Percentiles rank a stretch among this genome's conserved stretches.
Conservation (phyloP, 1,140 invertebrate genomes). For the Trichonephila inaurata region DNA sequence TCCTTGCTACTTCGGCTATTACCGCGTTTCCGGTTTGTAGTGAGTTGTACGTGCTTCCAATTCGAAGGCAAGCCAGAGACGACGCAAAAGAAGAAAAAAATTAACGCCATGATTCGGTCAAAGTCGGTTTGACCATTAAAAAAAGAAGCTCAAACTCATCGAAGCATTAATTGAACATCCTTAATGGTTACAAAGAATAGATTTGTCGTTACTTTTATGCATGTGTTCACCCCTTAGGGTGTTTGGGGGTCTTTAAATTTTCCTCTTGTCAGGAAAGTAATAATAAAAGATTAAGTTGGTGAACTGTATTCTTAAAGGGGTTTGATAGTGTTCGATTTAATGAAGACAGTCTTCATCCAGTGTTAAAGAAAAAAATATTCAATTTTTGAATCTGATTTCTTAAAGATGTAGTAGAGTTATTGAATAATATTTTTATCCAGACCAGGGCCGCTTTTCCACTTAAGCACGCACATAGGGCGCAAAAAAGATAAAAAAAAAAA, state of each 20-base stretch:
- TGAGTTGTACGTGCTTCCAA: not conserved
- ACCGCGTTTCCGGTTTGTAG: slow-evolving; percentile 33
- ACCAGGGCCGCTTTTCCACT: no score
- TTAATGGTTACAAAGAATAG: not conserved
- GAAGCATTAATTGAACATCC: slow-evolving; percentile 33
- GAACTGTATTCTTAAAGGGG: not conserved
- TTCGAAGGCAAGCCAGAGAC: not conserved
- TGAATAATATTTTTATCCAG: no score
- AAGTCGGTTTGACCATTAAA: slow-evolving; percentile 25
- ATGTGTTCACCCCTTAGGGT: not conserved
- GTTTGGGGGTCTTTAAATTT: not conserved
- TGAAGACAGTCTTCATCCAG: no score
- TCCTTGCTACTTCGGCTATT: not conserved
- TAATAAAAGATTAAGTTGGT: not conserved
- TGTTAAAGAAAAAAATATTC: no score
- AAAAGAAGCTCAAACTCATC: slow-evolving; percentile 7
- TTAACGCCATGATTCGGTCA: slow-evolving; percentile 14
- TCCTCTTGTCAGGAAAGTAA: not conserved
- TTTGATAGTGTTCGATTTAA: no score
- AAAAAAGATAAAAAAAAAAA: no score
- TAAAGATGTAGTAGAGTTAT: no score
- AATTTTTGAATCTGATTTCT: no score
- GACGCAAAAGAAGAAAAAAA: not conserved
- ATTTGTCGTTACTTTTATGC: slow-evolving; percentile 15
- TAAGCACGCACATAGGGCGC: no score